Percentiles rank a stretch among this genome's conserved stretches.
Conservation (phyloP, 2,797 vertebrate species). For the Leptatherina wallacei region DNA sequence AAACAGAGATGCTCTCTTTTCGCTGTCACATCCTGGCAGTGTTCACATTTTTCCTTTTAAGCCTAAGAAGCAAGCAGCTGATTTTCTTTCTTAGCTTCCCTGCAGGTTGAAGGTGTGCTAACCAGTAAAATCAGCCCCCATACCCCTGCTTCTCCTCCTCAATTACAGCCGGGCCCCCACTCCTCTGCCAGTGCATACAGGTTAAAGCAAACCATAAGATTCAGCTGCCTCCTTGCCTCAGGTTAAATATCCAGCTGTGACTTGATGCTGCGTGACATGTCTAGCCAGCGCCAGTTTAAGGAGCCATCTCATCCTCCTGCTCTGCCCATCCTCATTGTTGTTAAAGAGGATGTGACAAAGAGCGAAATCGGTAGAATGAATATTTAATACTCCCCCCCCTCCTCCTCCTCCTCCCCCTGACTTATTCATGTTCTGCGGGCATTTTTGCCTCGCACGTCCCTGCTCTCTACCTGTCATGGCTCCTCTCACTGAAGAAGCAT, state of each 20-base stretch:
- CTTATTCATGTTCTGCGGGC: conserved; percentile 80
- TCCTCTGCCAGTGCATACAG: conserved; percentile 42
- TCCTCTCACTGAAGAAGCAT: conserved; percentile 64
- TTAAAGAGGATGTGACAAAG: conserved; percentile 83
- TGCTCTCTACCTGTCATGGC: conserved; percentile 71
- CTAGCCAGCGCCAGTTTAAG: conserved; percentile 69
- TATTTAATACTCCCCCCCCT: conserved; percentile 79
- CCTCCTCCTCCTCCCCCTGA: conserved; percentile 51
- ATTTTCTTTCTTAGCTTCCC: conserved; percentile 29
- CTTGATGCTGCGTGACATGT: conserved; percentile 63
- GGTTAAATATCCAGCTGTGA: conserved; percentile 63
- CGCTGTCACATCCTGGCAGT: background rate
- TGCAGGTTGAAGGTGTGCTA: conserved; percentile 28
- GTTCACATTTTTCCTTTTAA: background rate
- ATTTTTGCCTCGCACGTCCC: conserved; percentile 52
- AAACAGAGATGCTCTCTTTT: too few relatives aligned
- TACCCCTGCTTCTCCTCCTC: too few relatives aligned
- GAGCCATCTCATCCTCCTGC: conserved; percentile 42
- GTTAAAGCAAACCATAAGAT: conserved; percentile 51
- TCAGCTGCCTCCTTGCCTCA: conserved; percentile 52
- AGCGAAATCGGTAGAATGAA: conserved; percentile 79
- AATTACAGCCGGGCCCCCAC: conserved; percentile 1
- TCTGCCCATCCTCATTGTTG: conserved; percentile 70
- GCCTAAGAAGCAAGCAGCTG: background rate
- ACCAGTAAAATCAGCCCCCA: conserved; percentile 26